Conservation (phyloP, 1,140 invertebrate genomes). For the Trialeurodes vaporariorum region DNA sequence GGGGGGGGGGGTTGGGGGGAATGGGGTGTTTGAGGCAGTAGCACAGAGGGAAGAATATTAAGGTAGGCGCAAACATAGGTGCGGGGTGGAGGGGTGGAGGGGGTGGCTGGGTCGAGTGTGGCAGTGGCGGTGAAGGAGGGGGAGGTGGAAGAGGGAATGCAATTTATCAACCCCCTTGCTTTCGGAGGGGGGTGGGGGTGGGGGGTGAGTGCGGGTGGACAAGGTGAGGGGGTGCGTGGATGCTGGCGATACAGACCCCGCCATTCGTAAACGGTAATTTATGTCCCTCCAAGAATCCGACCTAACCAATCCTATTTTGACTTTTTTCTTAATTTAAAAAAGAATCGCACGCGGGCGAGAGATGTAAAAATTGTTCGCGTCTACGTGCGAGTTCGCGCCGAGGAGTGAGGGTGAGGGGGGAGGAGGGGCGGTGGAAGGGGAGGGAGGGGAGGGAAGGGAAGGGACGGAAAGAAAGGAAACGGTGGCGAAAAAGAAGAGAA, state of each 20-base stretch:
- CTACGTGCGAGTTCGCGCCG: too few species aligned
- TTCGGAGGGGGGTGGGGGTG: too few species aligned
- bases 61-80: not conserved
- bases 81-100: too few species aligned
- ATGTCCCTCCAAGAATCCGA: not conserved
- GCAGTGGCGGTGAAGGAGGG: too few species aligned
- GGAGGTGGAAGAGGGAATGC: not conserved
- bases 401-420: too few species aligned
- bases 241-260: not conserved
- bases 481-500: too few species aligned
- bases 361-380: not conserved
- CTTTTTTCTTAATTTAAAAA: conserved; percentile 1
- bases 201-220: too few species aligned
- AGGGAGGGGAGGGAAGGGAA: too few species aligned
- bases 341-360: not conserved
- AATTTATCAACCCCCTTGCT: not conserved
- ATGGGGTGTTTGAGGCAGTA: not conserved
- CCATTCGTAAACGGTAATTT: not conserved
- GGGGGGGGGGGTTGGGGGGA: not conserved
- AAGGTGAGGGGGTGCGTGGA: not conserved
- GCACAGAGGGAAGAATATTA: not conserved
- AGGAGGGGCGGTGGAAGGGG: too few species aligned
- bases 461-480: too few species aligned
- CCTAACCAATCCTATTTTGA: not conserved
- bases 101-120: too few species aligned